A percentile compares a stretch with the other conserved stretches of the same genome.
Evolutionary conservation across 2,888 invertebrate genomes (phyloP).

Genomic region (Eulithis testata): DNA sequence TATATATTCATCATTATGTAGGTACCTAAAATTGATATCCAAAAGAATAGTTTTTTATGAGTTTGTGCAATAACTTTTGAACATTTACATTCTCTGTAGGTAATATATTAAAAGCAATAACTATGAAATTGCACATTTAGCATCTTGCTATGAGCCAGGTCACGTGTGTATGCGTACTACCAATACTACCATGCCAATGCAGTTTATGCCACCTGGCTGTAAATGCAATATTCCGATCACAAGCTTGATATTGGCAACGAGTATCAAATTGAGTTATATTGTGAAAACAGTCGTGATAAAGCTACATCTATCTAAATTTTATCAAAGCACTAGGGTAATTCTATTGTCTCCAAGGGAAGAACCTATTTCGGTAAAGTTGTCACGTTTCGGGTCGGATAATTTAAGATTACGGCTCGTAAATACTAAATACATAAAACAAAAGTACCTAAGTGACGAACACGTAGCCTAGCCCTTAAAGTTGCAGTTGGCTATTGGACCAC

Average conservation of each 20-base stretch:
- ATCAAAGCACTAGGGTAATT: slow-evolving; percentile 36
- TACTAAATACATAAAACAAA: slow-evolving; percentile 58
- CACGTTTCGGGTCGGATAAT: slow-evolving; percentile 60
- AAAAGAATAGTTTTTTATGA: too few species aligned
- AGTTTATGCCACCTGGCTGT: slow-evolving; percentile 16
- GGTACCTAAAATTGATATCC: too few species aligned
- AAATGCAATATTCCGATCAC: slow-evolving; percentile 12
- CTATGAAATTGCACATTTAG: too few species aligned
- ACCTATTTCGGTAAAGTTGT: slow-evolving; percentile 52
- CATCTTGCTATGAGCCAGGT: neutral
- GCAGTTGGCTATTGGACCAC: slow-evolving; percentile 3
- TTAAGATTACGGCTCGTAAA: slow-evolving; percentile 58
- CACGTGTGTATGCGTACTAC: slow-evolving; percentile 13
- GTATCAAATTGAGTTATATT: slow-evolving; percentile 20
- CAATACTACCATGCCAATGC: slow-evolving; percentile 10
- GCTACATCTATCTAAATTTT: slow-evolving; percentile 25
- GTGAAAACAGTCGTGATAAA: slow-evolving; percentile 15
- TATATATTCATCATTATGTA: too few species aligned
- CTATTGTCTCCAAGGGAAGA: slow-evolving; percentile 38
- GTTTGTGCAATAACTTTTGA: too few species aligned
- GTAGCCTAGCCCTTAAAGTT: slow-evolving; percentile 46
- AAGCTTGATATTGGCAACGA: slow-evolving; percentile 13
- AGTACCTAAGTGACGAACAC: slow-evolving; percentile 47
- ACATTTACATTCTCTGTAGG: too few species aligned
- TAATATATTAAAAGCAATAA: too few species aligned